These are phyloP conservation scores for Blennius ocellaris DNA, from an alignment of 2,113 vertebrate species.

Conservation along the genomic window DNA sequence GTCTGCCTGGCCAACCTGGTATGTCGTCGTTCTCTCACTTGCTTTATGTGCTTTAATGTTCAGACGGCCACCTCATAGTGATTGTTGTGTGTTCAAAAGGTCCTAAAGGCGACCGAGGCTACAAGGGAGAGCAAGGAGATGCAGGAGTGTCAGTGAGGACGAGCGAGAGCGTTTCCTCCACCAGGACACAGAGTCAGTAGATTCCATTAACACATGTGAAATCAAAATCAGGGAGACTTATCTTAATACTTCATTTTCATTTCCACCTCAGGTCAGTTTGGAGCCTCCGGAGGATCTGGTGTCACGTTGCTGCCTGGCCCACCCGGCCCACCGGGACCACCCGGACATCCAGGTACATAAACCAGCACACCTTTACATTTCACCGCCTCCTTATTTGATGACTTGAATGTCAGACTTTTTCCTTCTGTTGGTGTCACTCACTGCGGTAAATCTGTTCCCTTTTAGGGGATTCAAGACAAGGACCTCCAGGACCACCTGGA, in stretches of 20 bases:
- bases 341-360: slow-evolving; percentile 79
- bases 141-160: slow-evolving; percentile 67
- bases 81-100: slow-evolving; percentile 58
- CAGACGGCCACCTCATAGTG: background rate
- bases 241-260: background rate
- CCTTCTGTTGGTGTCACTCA: slow-evolving; percentile 8
- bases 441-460: slow-evolving; percentile 1
- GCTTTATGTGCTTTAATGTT: background rate
- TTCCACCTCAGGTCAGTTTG: slow-evolving; percentile 55
- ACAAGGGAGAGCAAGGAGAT: slow-evolving; percentile 85
- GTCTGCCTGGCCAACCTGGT: slow-evolving; percentile 92
- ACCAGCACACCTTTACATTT: too few species aligned
- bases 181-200: slow-evolving; percentile 65
- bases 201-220: background rate
- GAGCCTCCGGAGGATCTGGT: slow-evolving; percentile 15
- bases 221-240: too few species aligned
- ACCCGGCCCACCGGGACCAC: slow-evolving; percentile 67
- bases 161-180: slow-evolving; percentile 64
- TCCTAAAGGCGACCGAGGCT: slow-evolving; percentile 83
- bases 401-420: too few species aligned
- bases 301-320: background rate
- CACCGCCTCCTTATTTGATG: too few species aligned
- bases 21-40: slow-evolving; percentile 34
- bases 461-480: slow-evolving; percentile 78
- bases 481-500: slow-evolving; percentile 86